These are phyloP conservation scores for Pachyrhynchus sulphureomaculatus DNA, from an alignment of 1,140 invertebrate genomes.

Conservation along the genomic window DNA sequence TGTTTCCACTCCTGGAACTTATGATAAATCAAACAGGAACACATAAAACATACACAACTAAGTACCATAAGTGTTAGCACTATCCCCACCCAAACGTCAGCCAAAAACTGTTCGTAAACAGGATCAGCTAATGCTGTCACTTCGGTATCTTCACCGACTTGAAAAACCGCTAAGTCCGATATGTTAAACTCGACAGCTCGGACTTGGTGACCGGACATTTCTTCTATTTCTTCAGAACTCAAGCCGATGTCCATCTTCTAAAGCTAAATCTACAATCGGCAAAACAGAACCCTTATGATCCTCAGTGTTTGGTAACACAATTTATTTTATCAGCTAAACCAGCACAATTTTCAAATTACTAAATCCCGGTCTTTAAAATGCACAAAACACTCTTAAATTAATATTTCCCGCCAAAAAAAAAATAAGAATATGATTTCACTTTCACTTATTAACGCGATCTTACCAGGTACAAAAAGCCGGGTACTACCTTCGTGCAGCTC, in stretches of 20 bases:
- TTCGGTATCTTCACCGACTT: constrained; percentile 14
- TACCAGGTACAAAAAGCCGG: background rate
- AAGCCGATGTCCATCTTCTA: constrained; percentile 2
- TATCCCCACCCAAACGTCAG: constrained; percentile 65
- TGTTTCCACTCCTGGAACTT: constrained; percentile 67
- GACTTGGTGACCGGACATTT: background rate
- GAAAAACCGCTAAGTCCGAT: constrained; percentile 18
- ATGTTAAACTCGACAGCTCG: constrained; percentile 24
- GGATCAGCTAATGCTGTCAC: constrained; percentile 37
- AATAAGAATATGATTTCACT: background rate
- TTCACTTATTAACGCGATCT: constrained; percentile 6
- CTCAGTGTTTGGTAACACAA: background rate
- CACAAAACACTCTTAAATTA: too few relatives aligned
- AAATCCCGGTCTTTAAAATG: too few relatives aligned
- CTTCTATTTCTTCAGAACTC: background rate
- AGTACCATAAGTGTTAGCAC: constrained; percentile 61
- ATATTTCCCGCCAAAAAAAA: background rate
- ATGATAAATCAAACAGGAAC: constrained; percentile 63
- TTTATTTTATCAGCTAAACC: too few relatives aligned
- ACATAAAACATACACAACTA: constrained; percentile 62
- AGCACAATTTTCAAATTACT: too few relatives aligned
- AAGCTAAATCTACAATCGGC: background rate
- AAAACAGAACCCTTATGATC: background rate
- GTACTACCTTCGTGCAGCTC: background rate
- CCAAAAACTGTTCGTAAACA: constrained; percentile 53